These are phyloP conservation scores for Drosophila virilis DNA, from an alignment of 1,140 invertebrate species.

Conservation along the genomic window DNA sequence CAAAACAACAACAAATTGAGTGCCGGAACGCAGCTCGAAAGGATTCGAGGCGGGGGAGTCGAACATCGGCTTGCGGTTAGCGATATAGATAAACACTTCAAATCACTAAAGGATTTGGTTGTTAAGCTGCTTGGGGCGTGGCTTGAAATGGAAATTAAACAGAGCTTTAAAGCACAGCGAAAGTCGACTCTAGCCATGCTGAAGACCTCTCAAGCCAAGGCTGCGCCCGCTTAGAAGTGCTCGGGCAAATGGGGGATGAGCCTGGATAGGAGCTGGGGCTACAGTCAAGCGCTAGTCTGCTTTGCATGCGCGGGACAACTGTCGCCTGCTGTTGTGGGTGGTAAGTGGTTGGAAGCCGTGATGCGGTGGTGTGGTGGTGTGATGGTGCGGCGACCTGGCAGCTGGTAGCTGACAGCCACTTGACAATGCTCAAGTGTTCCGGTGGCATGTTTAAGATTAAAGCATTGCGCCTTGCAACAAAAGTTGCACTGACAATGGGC, in stretches of 20 bases:
- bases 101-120: constrained; percentile 68
- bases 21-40: constrained; percentile 22
- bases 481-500: constrained; percentile 78
- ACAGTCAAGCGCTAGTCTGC: constrained; percentile 55
- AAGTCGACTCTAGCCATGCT: constrained; percentile 15
- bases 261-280: neutral
- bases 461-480: constrained; percentile 77
- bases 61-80: constrained; percentile 54
- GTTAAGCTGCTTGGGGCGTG: constrained; percentile 62
- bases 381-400: constrained; percentile 11
- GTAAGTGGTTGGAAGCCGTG: constrained; percentile 7
- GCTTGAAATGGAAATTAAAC: constrained; percentile 67
- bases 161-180: constrained; percentile 48
- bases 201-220: constrained; percentile 20
- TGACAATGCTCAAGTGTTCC: constrained; percentile 79
- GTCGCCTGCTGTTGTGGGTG: constrained; percentile 26
- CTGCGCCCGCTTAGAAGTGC: constrained; percentile 21
- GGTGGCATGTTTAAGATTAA: constrained; percentile 83
- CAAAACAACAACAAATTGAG: constrained; percentile 51
- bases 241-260: neutral
- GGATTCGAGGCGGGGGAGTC: constrained; percentile 18
- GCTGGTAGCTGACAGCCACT: constrained; percentile 68
- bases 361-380: neutral
- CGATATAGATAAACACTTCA: constrained; percentile 80
- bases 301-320: constrained; percentile 68